These are phyloP conservation scores for Drosophila koepferae DNA, from an alignment of 2,888 invertebrate genomes.

Conservation along the genomic window DNA sequence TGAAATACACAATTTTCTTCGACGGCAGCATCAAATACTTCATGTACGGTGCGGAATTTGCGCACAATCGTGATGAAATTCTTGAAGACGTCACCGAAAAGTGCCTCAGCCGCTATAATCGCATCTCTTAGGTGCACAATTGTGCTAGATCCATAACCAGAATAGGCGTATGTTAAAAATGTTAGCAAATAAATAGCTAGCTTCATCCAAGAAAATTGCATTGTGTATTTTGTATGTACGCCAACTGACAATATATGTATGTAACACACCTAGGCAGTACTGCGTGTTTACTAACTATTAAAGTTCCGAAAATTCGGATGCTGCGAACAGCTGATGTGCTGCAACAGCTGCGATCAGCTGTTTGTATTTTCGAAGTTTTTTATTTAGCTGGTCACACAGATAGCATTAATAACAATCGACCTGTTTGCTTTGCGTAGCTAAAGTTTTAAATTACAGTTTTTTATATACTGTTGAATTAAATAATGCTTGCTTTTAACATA, in stretches of 20 bases:
- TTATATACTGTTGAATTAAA: conserved; percentile 28
- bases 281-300: conserved; percentile 23
- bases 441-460: neutral
- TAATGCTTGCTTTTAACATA: conserved; percentile 36
- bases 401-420: conserved; percentile 15
- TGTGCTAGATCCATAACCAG: conserved; percentile 92
- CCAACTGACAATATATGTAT: neutral
- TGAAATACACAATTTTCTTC: conserved; percentile 92
- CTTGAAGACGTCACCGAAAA: conserved; percentile 91
- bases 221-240: conserved; percentile 79
- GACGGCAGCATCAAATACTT: conserved; percentile 93
- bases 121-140: conserved; percentile 91
- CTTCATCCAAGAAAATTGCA: conserved; percentile 92
- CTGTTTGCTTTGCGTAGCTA: conserved; percentile 21
- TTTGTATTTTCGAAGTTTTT: neutral
- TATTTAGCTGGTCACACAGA: conserved; percentile 27
- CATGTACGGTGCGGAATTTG: conserved; percentile 91
- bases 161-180: conserved; percentile 92
- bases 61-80: conserved; percentile 91
- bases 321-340: conserved; percentile 38
- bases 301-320: conserved; percentile 40
- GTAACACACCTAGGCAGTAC: conserved; percentile 2
- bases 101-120: conserved; percentile 91
- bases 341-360: conserved; percentile 31
- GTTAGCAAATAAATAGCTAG: conserved; percentile 90